A percentile compares a stretch with the other conserved stretches of the same genome.
These are phyloP conservation scores for Zaprionus lachaisei DNA, from an alignment of 1,140 invertebrate genomes.

Conservation along the genomic window DNA sequence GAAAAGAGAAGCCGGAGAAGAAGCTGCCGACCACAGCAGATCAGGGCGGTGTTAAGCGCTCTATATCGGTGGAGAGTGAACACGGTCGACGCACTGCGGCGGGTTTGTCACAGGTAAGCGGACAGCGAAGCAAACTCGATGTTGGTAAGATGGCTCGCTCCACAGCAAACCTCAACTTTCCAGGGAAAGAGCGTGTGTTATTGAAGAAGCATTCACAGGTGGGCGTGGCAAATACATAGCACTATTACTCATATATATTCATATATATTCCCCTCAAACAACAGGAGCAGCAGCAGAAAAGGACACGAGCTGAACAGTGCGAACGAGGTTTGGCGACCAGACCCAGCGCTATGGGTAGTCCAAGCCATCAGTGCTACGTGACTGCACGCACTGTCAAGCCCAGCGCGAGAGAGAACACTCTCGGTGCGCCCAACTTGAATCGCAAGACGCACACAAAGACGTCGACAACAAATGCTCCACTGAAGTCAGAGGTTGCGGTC, in stretches of 20 bases:
- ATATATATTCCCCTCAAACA: not conserved
- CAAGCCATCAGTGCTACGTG: slow-evolving; percentile 2
- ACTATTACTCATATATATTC: not conserved
- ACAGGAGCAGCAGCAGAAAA: not conserved
- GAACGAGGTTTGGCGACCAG: not conserved
- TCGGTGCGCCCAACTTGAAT: not conserved
- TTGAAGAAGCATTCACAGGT: not conserved
- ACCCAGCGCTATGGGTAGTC: not conserved
- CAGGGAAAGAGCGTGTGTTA: not conserved
- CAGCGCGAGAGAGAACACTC: not conserved
- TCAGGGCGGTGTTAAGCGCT: not conserved
- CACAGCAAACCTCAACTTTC: not conserved
- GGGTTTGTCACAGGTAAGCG: not conserved
- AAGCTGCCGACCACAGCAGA: not conserved
- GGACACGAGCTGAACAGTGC: not conserved
- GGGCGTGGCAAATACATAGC: not conserved
- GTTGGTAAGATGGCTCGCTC: slow-evolving; percentile 1
- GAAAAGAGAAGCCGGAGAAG: not conserved
- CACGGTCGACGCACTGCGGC: not conserved
- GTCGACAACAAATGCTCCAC: not conserved
- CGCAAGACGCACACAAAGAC: not conserved
- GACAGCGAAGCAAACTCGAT: not conserved
- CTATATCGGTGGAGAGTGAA: slow-evolving; percentile 3
- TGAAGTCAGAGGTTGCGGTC: not conserved
- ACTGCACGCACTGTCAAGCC: not conserved